phyloP scores from a whole-genome alignment of 2,888 invertebrate species.

The Balanococcus diminutus region DNA sequence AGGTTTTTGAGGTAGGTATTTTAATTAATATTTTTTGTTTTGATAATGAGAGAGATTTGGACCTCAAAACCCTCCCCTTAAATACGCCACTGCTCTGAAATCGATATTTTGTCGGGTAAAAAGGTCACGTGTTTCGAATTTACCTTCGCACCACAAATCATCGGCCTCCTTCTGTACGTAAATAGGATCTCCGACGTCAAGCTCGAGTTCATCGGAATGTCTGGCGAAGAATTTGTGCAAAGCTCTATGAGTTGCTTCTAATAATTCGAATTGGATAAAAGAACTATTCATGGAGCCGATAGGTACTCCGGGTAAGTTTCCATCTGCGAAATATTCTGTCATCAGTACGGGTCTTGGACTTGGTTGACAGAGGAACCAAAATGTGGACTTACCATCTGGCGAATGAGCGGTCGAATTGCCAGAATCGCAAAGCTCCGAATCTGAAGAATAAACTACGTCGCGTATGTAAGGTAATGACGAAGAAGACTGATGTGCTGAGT shows the following conservation, averaged over 20 bases:
- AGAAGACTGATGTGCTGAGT: background rate
- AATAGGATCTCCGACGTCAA: conserved; percentile 96
- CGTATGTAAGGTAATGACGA: conserved; percentile 65
- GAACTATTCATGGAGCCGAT: conserved; percentile 29
- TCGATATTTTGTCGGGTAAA: too few relatives aligned
- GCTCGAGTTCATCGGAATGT: conserved; percentile 92
- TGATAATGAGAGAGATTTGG: too few relatives aligned
- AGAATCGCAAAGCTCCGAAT: conserved; percentile 73
- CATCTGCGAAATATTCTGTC: conserved; percentile 38
- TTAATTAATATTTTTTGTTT: too few relatives aligned
- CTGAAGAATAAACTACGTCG: conserved; percentile 84
- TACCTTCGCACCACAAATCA: conserved; percentile 97
- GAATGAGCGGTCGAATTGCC: conserved; percentile 92
- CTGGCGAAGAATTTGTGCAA: conserved; percentile 94
- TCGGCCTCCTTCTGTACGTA: conserved; percentile 96
- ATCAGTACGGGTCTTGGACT: background rate
- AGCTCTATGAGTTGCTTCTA: conserved; percentile 94
- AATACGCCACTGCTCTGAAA: too few relatives aligned
- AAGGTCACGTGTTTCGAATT: too few relatives aligned
- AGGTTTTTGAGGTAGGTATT: too few relatives aligned
- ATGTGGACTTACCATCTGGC: conserved; percentile 72
- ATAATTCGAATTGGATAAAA: conserved; percentile 79
- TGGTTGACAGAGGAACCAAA: background rate
- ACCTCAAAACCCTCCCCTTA: too few relatives aligned
- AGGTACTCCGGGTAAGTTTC: conserved; percentile 56